Evolutionary conservation across 2,113 vertebrate genomes (phyloP), one percentile per base, ranked within the genome.

Genomic region (Beaufortia kweichowensis): DNA sequence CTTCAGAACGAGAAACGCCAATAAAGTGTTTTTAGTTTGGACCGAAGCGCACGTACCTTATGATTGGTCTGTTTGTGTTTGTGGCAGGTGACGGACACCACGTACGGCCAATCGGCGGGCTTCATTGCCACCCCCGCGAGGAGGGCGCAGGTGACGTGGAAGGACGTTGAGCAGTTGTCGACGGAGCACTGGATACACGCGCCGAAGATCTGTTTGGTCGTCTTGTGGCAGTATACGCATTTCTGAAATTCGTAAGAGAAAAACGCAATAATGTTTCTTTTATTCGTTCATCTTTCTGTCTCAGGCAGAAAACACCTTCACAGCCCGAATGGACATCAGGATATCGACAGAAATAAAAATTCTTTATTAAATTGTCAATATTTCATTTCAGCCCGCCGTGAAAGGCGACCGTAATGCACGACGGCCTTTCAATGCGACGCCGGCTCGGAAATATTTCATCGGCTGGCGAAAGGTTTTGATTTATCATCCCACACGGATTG

Each of bases 101-200:
- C 92, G 0, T 97, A 98, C 21, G 97, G 97, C 96, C 95, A 98
- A 86, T 99, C 97, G 0, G 96, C 97, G 0, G 96, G 97, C 70
- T 91, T 94, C 93, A 99, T 94, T 81, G 93, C 86, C 2, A 98
- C 95, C 0, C 96, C 95, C 0, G 96, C 97, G 0, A 95, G 94
- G 10, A 95, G 95, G 0, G 95, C 97, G 0, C 97, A 99, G 75
- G 96, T 98, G 67, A 98, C 96, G 0, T 99, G 97, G 90, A 99
- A 99, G 53, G 97, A 98, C 0, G 95, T 98, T 87, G 97, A 95
- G 70, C 97, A 99, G 84, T 93, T 94, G 80, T 97, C 93, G 0
- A 86, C 87, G 0, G 97, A 97, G 80, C 97, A 99, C 85, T 99
- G 97, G 84, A 98, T 93, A 79, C 97, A 99, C 61, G 97, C 96